phyloP scores from a whole-genome alignment of 2,888 invertebrate species.

The Ormyrus labotus region DNA sequence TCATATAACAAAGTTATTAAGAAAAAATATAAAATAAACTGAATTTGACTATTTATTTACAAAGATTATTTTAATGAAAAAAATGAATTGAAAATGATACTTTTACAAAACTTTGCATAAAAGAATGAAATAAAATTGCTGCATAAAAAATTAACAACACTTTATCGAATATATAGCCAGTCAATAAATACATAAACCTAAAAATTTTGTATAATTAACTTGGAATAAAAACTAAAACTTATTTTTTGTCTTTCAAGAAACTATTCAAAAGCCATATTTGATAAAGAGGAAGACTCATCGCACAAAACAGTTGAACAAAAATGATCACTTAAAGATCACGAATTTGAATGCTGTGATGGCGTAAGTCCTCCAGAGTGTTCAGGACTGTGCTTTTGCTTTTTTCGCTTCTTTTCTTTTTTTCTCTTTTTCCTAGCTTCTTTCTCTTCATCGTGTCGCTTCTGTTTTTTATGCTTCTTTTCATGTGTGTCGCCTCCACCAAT shows the following conservation, averaged over 20 bases:
- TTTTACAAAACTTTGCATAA: conserved; percentile 30
- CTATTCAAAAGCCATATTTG: conserved; percentile 49
- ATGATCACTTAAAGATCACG: conserved; percentile 71
- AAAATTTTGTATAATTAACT: conserved; percentile 27
- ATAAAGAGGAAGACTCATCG: conserved; percentile 54
- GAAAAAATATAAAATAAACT: conserved; percentile 24
- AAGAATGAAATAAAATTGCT: conserved; percentile 14
- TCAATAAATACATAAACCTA: conserved; percentile 17
- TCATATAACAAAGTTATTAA: conserved; percentile 29
- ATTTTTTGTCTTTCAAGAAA: conserved; percentile 32
- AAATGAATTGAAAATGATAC: conserved; percentile 31
- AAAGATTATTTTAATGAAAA: conserved; percentile 36
- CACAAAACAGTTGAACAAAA: conserved; percentile 46
- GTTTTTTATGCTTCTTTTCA: conserved; percentile 97
- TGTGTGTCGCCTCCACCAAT: conserved; percentile 85
- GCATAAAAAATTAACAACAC: conserved; percentile 21
- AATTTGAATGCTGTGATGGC: conserved; percentile 79
- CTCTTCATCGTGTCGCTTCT: conserved; percentile 94
- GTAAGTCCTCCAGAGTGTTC: conserved; percentile 86
- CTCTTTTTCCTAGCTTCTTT: conserved; percentile 92
- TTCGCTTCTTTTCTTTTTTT: conserved; percentile 96
- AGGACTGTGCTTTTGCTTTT: conserved; percentile 95
- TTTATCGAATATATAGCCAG: conserved; percentile 14
- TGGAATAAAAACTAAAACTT: background rate
- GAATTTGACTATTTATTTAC: conserved; percentile 55